Evolutionary conservation across 2,888 invertebrate genomes (phyloP), one percentile per base, ranked within the genome.

Genomic region (Euclidia mi): DNA sequence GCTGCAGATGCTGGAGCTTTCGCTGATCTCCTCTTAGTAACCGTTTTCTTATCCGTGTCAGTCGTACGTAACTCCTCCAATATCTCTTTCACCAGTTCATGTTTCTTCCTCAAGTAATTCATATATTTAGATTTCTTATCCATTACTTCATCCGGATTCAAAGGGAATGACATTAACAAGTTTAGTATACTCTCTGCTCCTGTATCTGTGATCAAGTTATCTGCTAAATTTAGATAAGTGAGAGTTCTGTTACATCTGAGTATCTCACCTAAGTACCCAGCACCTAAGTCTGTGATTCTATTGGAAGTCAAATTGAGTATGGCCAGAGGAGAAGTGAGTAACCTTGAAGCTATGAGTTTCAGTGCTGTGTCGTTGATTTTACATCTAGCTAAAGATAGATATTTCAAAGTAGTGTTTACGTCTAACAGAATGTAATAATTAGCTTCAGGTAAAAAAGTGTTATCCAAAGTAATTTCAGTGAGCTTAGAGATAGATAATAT

Each of bases 251-350:
- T 92, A 0, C 81, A 56, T 46, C 87, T 72, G 1, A 92, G 46
- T 0, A 76, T 77, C 1, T 82, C 58, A 1, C 80, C 84, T 42
- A 92, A 49, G 53, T 62, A 60, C 18, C 68, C 74, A 0, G 73
- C 83, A 0, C 91, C 91, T 0, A 56, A 9, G 64, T 91, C 85
- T 0, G 89, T 86, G 7, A 92, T 88, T 43, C 42, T 76, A 47
- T 92, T 92, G 0, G 85, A 76, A 1, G 89, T 70, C 25, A 92
- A 55, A 62, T 89, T 91, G 0, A 92, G 62, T n/a, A 79, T 55
- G 0, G 56, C 49, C 35, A 92, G 57, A 1, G 72, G 72, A 0
- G 90, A 85, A 0, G 85, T 81, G 3, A 85, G 80, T 0, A 92
- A 41, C 25, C 69, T 78, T 0, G 57, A 58, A 2, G 83, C 72